Evolutionary conservation across 2,888 invertebrate species (phyloP).

Genomic region (Dryocosmus kuriphilus): DNA sequence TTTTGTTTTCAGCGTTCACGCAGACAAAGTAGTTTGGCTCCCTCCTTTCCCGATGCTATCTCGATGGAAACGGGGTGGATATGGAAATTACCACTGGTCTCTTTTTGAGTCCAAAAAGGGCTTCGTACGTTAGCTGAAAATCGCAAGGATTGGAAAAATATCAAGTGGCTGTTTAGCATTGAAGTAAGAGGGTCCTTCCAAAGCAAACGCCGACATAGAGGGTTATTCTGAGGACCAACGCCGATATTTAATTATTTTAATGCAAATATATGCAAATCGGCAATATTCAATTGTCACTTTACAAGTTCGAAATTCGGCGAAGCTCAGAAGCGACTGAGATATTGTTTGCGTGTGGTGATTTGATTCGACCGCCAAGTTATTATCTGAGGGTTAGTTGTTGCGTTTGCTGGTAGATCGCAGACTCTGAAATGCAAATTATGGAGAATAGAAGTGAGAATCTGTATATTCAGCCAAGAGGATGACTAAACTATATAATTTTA

Average conservation of each 20-base stretch:
- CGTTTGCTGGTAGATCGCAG: not conserved
- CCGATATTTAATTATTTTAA: no score
- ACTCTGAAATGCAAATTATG: not conserved
- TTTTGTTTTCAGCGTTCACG: not conserved
- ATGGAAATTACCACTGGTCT: constrained; percentile 15
- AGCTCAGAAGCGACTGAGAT: not conserved
- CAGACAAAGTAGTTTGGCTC: not conserved
- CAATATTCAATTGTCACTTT: constrained; percentile 18
- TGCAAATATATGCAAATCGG: no score
- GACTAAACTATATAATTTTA: not conserved
- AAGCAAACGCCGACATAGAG: not conserved
- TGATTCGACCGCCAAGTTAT: constrained; percentile 13
- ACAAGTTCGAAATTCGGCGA: not conserved
- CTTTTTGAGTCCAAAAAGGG: not conserved
- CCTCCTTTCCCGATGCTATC: not conserved
- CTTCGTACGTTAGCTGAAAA: not conserved
- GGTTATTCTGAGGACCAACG: no score
- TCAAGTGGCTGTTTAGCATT: constrained; percentile 44
- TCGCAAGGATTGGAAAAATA: constrained; percentile 49
- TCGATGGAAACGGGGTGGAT: constrained; percentile 11
- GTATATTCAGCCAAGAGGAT: not conserved
- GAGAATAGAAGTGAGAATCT: not conserved
- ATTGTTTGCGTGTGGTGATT: not conserved
- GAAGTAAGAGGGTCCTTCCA: not conserved
- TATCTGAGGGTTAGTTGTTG: constrained; percentile 5